Percentiles rank a stretch among this genome's conserved stretches.
phyloP scores from a whole-genome alignment of 2,888 invertebrate genomes.

The Orchestes rusci region DNA sequence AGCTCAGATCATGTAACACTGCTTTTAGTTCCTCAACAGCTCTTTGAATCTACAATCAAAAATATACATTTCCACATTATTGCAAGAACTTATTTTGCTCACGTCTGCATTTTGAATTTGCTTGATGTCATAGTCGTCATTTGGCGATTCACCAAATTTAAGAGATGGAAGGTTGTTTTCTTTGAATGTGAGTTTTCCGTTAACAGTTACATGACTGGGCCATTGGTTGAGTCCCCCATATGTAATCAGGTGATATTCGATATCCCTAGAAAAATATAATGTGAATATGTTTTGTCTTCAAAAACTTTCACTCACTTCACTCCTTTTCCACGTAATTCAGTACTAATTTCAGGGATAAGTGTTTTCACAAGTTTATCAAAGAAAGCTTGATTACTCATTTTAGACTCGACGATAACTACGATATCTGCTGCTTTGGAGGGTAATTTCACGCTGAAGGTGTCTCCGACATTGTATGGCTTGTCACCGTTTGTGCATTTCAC shows the following conservation, averaged over 20 bases:
- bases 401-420: slow-evolving; percentile 67
- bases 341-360: slow-evolving; percentile 52
- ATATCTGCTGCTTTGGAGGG: slow-evolving; percentile 75
- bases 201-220: slow-evolving; percentile 52
- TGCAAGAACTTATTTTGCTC: no score
- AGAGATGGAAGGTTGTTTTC: slow-evolving; percentile 47
- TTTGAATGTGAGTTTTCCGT: slow-evolving; percentile 42
- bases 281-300: neutral
- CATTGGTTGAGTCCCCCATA: slow-evolving; percentile 51
- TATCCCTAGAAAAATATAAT: slow-evolving; percentile 43
- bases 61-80: no score
- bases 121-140: slow-evolving; percentile 5
- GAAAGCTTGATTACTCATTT: slow-evolving; percentile 53
- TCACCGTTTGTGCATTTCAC: slow-evolving; percentile 46
- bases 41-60: slow-evolving; percentile 1
- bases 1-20: slow-evolving; percentile 35
- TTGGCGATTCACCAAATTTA: slow-evolving; percentile 33
- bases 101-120: slow-evolving; percentile 5
- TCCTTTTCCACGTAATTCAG: slow-evolving; percentile 56
- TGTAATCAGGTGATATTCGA: slow-evolving; percentile 52
- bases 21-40: slow-evolving; percentile 29
- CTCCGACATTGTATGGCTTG: slow-evolving; percentile 48
- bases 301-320: slow-evolving; percentile 47
- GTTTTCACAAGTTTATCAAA: slow-evolving; percentile 59
- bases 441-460: slow-evolving; percentile 56